Base-by-base conservation (phyloP, 2,797 vertebrate species). In the Chiroxiphia lanceolata region DNA sequence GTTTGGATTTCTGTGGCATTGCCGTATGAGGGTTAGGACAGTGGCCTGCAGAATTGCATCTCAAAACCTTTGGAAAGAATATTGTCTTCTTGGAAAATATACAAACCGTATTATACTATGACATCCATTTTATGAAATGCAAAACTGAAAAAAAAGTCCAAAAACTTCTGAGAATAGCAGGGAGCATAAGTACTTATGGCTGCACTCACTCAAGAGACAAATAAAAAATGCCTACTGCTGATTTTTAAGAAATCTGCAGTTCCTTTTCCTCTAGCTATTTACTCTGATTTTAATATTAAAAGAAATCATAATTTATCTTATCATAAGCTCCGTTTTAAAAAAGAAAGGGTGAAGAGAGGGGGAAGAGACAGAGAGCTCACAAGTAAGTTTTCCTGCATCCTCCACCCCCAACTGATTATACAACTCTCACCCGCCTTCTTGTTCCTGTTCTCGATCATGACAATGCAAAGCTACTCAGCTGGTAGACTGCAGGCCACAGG, bases 371-470 rank as follows among this genome's bases (percentile, higher is more conserved):
- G 34, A 94, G 50, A 90, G 63, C 21, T 93, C 51, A 11, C 22
- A 84, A 69, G 25, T 23, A 67, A 87, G 26, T 84, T 92, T 10
- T 78, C 71, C 77, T 79, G 67, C 83, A 79, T 65, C 25, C 33
- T 93, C 89, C 81, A 90, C 86, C 81, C 77, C 44, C 86, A 79
- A 18, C 6, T 16, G 86, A 77, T 86, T 83, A 86, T 26, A 90
- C 76, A 95, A 87, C 67, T 93, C 80, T 86, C 34, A 3, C 26
- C 63, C 22, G 1, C 89, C 45, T 90, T 80, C 88, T 71, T 34
- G 1, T 42, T 61, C 65, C 81, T 40, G 26, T 13, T 81, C 51
- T 61, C 9, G 5, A 31, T 17, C 33, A 25, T 65, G 70, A 50
- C 34, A 84, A 59, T 19, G 59, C 70, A 87, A 42, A 94, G 63